A percentile compares a stretch with the other conserved stretches of the same genome.
phyloP scores from a whole-genome alignment of 2,888 invertebrate genomes.

The Prosapia bicincta region DNA sequence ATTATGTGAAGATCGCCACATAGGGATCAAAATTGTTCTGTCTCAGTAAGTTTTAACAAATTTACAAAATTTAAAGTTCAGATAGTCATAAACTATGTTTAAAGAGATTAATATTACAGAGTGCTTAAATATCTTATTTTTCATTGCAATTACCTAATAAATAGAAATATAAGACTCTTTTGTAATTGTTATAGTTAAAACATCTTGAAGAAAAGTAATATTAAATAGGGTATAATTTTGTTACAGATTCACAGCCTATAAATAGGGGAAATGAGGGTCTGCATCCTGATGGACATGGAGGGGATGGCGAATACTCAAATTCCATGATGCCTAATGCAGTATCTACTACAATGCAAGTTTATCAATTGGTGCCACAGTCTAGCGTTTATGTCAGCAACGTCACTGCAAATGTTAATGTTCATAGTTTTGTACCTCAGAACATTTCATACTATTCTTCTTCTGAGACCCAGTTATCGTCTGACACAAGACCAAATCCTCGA shows the following conservation, averaged over 20 bases:
- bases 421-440: slow-evolving; percentile 3
- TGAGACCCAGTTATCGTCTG: background rate
- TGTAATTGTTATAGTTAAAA: background rate
- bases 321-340: background rate
- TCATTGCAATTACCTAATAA: too few species aligned
- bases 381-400: slow-evolving; percentile 23
- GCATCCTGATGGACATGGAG: background rate
- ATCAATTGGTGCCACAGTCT: slow-evolving; percentile 8
- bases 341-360: background rate
- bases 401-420: slow-evolving; percentile 26
- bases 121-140: too few species aligned
- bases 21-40: too few species aligned
- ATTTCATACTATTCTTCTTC: background rate
- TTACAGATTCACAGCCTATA: slow-evolving; percentile 48
- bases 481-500: background rate
- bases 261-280: background rate
- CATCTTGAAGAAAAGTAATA: background rate
- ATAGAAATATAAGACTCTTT: background rate
- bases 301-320: background rate
- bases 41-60: too few species aligned
- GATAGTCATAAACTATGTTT: too few species aligned
- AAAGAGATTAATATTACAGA: too few species aligned
- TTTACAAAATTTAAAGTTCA: too few species aligned
- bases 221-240: too few species aligned
- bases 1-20: too few species aligned